These are phyloP conservation scores for Sciaenops ocellatus DNA, from an alignment of 2,797 vertebrate species.

Conservation along the genomic window DNA sequence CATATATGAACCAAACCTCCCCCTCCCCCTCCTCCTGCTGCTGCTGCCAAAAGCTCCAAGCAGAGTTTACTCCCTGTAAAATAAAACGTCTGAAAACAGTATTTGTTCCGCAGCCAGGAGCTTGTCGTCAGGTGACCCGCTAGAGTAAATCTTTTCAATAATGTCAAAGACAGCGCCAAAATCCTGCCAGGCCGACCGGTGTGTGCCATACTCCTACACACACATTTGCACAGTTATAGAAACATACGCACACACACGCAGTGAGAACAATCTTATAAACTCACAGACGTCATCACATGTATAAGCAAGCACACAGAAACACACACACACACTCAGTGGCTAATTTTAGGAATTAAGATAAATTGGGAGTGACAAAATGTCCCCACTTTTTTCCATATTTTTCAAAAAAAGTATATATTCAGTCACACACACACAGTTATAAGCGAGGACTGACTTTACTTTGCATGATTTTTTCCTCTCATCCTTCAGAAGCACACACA, in stretches of 20 bases:
- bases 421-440: background rate
- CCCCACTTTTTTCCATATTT: constrained; percentile 2
- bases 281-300: constrained; percentile 10
- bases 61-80: constrained; percentile 65
- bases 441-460: background rate
- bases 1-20: constrained; percentile 40
- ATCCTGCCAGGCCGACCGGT: constrained; percentile 72
- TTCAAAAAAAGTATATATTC: constrained; percentile 6
- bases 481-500: background rate
- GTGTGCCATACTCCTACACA: constrained; percentile 47
- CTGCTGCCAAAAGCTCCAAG: constrained; percentile 61
- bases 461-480: background rate
- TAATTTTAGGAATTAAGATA: constrained; percentile 26
- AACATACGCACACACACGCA: background rate
- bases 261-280: background rate
- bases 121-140: constrained; percentile 81
- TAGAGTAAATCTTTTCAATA: constrained; percentile 77
- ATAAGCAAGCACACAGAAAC: constrained; percentile 4
- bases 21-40: constrained; percentile 4
- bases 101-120: constrained; percentile 79
- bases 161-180: constrained; percentile 72
- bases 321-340: background rate
- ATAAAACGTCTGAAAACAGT: constrained; percentile 68
- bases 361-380: constrained; percentile 46
- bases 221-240: constrained; percentile 12